These are phyloP conservation scores for Conus canariensis DNA, from an alignment of 2,888 invertebrate genomes.

Conservation along the genomic window DNA sequence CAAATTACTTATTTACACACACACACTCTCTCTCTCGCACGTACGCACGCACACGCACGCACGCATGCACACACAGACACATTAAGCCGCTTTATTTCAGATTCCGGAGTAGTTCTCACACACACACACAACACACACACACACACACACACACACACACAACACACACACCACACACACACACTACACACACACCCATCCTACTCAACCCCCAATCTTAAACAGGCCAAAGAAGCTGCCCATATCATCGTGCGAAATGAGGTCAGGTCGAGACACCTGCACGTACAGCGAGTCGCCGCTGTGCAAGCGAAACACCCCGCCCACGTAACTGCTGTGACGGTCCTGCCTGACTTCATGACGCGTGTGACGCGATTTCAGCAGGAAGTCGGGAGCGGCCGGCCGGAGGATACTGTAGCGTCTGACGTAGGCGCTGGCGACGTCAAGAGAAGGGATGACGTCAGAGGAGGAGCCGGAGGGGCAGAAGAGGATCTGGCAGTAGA, in stretches of 20 bases:
- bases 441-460: neutral
- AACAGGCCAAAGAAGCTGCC: conserved; percentile 50
- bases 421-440: conserved; percentile 21
- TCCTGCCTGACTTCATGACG: conserved; percentile 56
- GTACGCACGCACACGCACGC: too few species aligned
- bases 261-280: conserved; percentile 51
- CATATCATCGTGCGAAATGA: conserved; percentile 45
- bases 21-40: too few species aligned
- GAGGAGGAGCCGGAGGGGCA: neutral
- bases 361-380: conserved; percentile 56
- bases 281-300: conserved; percentile 59
- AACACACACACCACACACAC: conserved; percentile 19
- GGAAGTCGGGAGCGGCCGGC: conserved; percentile 25
- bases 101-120: neutral
- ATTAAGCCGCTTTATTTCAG: neutral
- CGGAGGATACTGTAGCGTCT: conserved; percentile 17
- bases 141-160: conserved; percentile 21
- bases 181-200: conserved; percentile 3
- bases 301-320: conserved; percentile 53
- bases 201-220: conserved; percentile 30
- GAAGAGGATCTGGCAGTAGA: conserved; percentile 56
- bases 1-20: too few species aligned
- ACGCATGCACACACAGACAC: conserved; percentile 11
- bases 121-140: conserved; percentile 21
- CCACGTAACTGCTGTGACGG: conserved; percentile 60